Evolutionary conservation across 2,797 vertebrate species (phyloP), one percentile per base, ranked within the genome.

Genomic region (Staurois parvus): DNA sequence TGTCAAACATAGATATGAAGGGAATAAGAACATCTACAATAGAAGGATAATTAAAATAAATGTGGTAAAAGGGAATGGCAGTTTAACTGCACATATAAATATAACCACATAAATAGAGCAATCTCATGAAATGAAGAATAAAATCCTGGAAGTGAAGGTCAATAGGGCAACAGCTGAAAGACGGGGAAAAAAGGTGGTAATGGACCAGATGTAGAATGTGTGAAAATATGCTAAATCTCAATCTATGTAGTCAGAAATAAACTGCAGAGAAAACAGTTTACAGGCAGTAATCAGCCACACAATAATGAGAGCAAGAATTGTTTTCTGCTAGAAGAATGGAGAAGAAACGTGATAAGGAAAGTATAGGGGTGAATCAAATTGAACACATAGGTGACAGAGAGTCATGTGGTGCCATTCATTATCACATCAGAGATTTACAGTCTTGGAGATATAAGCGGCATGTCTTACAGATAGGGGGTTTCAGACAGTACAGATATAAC

Each of bases 261-360:
- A 30, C 42, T 74, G 28, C 21, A 67, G 45, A 68, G 24, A 76
- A 45, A n/a, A 78, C 28, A 37, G 30, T 56, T 45, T 56, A 84
- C 68, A 24, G 56, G 11, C 32, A 76, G 42, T 66, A 84, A 83
- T 74, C 34, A 73, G 32, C 1, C 17, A 72, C 17, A 29, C 0
- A 4, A 79, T 79, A 64, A 73, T 32, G 52, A 73, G 42, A 17
- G 42, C 9, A 52, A 34, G 26, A 29, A 59, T n/a, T 21, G 45
- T 56, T 45, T 26, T 72, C 79, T 81, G 67, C 28, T 72, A 81
- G 40, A 72, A 21, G 24, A 24, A 37, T 17, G 62, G 34, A 48
- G 52, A 15, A 52, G 52, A 42, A 73, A 74, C 30, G 42, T 74
- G 52, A 73, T 74, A 62, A 64, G 34, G 19, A 40, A 82, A 82